phyloP scores from a whole-genome alignment of 2,888 invertebrate genomes.

The Ernsta delagoae region DNA sequence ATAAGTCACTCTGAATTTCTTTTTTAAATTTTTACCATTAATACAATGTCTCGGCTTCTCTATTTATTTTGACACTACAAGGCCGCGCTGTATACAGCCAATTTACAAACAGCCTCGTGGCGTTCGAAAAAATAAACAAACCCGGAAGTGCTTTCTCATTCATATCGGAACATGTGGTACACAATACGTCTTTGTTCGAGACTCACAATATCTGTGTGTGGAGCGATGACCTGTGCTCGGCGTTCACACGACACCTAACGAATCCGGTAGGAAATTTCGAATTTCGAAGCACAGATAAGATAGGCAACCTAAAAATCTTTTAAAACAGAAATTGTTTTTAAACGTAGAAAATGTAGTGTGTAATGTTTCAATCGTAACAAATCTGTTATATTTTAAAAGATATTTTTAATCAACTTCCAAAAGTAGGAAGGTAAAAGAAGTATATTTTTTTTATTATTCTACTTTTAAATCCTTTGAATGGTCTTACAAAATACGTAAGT shows the following conservation, averaged over 20 bases:
- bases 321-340: not conserved
- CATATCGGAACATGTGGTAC: constrained; percentile 39
- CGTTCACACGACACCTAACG: constrained; percentile 30
- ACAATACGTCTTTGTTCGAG: constrained; percentile 45
- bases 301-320: not conserved
- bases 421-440: too few relatives aligned
- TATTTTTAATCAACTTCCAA: too few relatives aligned
- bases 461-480: too few relatives aligned
- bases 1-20: too few relatives aligned
- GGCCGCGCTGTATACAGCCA: constrained; percentile 2
- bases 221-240: constrained; percentile 42
- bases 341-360: too few relatives aligned
- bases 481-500: too few relatives aligned
- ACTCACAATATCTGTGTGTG: constrained; percentile 33
- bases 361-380: too few relatives aligned
- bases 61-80: not conserved
- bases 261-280: constrained; percentile 15
- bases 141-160: constrained; percentile 44
- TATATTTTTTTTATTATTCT: too few relatives aligned
- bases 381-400: too few relatives aligned
- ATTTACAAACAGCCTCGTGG: constrained; percentile 13
- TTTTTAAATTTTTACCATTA: too few relatives aligned
- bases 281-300: constrained; percentile 18
- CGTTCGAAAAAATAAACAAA: constrained; percentile 30
- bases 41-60: too few relatives aligned